Evolutionary conservation across 2,113 vertebrate species (phyloP).

Genomic region (Puntigrus tetrazona): DNA sequence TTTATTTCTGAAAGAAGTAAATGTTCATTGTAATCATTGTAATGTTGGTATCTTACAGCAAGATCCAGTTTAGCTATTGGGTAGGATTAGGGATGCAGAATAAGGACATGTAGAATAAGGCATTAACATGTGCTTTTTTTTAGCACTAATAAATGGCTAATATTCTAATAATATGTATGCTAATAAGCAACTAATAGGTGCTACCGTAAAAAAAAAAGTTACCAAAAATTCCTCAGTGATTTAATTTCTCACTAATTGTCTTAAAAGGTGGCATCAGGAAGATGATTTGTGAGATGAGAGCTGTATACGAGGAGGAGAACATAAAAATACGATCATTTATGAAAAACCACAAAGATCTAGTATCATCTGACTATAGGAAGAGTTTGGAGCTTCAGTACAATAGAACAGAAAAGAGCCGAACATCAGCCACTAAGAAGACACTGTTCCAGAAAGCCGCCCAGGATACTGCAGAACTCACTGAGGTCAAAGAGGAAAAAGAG

Average conservation of each 20-base stretch:
- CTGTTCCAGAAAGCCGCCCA: conserved; percentile 4
- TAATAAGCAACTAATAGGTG: too few species aligned
- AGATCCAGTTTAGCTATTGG: too few species aligned
- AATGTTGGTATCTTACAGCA: too few species aligned
- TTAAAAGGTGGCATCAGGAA: conserved; percentile 67
- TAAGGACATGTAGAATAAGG: too few species aligned
- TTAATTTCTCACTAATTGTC: neutral
- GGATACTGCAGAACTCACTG: neutral
- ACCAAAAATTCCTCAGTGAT: neutral
- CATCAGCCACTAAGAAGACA: conserved; percentile 28
- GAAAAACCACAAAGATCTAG: neutral
- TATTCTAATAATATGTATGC: too few species aligned
- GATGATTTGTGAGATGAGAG: conserved; percentile 69
- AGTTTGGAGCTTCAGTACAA: conserved; percentile 44
- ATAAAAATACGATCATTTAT: conserved; percentile 49
- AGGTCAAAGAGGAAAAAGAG: neutral
- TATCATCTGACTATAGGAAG: neutral
- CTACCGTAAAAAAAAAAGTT: too few species aligned
- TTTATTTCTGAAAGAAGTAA: too few species aligned
- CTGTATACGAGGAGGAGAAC: conserved; percentile 51
- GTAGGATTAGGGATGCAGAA: too few species aligned
- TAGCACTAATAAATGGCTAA: too few species aligned
- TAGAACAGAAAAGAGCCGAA: conserved; percentile 15
- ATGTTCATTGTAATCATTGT: too few species aligned
- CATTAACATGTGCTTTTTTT: too few species aligned